Conservation (phyloP, 2,113 vertebrate genomes). For the Dinomys branickii region DNA sequence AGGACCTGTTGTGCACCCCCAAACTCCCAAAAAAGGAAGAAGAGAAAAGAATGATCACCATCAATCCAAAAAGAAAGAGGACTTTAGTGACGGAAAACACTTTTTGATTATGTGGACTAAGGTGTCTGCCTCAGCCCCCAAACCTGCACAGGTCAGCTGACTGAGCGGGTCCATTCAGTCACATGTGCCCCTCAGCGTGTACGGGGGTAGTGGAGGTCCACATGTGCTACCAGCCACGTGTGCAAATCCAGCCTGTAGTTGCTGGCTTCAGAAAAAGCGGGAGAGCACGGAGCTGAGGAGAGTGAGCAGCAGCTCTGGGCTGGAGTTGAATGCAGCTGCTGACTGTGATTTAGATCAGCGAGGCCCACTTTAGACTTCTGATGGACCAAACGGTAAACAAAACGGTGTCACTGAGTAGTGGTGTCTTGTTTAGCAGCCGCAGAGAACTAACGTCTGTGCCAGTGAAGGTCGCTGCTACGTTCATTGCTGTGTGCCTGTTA, state of each 20-base stretch:
- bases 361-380: background rate
- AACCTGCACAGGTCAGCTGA: background rate
- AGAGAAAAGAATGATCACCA: background rate
- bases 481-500: background rate
- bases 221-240: background rate
- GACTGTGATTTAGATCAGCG: background rate
- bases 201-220: background rate
- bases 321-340: background rate
- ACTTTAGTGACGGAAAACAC: background rate
- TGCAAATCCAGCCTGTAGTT: background rate
- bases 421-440: background rate
- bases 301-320: background rate
- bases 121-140: background rate
- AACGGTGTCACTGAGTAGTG: background rate
- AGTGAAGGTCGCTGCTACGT: background rate
- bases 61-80: conserved; percentile 10
- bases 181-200: background rate
- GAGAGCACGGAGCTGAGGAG: background rate
- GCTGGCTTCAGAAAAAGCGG: background rate
- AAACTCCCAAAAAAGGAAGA: background rate
- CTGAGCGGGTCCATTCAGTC: background rate
- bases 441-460: background rate
- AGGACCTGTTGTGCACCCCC: background rate
- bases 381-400: background rate
- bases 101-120: background rate